Percentiles rank a stretch among this genome's conserved stretches.
Evolutionary conservation across 1,140 invertebrate genomes (phyloP).

Genomic region (Steinernema khuongi): DNA sequence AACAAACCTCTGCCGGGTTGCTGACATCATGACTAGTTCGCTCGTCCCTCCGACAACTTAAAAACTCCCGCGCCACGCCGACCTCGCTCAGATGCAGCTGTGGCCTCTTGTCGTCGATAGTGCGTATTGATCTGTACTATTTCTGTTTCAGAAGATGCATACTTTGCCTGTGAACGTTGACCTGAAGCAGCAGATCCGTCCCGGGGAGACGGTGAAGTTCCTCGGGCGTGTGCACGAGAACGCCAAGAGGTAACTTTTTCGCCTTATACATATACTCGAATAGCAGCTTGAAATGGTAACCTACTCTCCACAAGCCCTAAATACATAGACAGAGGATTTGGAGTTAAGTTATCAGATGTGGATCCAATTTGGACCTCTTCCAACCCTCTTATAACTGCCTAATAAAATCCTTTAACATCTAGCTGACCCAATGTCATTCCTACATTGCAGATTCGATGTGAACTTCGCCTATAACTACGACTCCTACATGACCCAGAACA

Average conservation of each 20-base stretch:
- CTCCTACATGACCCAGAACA: background rate
- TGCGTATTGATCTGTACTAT: background rate
- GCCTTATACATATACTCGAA: background rate
- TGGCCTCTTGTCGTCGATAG: background rate
- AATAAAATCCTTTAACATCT: background rate
- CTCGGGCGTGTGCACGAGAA: background rate
- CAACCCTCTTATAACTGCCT: background rate
- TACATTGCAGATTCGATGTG: background rate
- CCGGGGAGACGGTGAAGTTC: background rate
- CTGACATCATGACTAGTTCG: background rate
- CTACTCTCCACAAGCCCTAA: too few relatives aligned
- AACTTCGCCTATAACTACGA: background rate
- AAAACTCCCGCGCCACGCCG: conserved; percentile 1
- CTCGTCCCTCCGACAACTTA: background rate
- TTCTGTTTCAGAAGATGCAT: background rate
- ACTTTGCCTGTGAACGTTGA: background rate
- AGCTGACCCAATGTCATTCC: background rate
- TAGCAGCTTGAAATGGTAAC: background rate
- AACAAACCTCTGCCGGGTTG: background rate
- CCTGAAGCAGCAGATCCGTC: conserved; percentile 7
- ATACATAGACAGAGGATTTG: too few relatives aligned
- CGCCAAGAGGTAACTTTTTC: background rate
- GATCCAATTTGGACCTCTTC: background rate
- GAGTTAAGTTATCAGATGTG: too few relatives aligned
- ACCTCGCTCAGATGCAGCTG: background rate